phyloP scores from a whole-genome alignment of 2,797 vertebrate species.

The Aselliscus stoliczkanus region DNA sequence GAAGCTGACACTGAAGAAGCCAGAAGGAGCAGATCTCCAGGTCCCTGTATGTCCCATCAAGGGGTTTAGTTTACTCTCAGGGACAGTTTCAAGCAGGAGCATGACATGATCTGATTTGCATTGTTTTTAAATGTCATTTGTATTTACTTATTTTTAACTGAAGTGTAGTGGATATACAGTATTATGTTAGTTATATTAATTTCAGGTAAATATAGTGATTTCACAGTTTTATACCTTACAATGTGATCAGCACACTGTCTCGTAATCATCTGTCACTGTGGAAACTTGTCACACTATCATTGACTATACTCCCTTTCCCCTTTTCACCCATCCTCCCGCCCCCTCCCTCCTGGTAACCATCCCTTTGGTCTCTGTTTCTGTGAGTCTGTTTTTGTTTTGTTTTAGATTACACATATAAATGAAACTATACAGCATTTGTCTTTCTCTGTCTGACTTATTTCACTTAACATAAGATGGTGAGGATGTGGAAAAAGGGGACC shows the following conservation, averaged over 20 bases:
- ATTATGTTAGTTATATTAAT: neutral
- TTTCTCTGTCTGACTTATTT: neutral
- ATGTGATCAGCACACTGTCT: neutral
- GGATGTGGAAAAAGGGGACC: neutral
- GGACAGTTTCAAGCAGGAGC: neutral
- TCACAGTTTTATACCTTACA: neutral
- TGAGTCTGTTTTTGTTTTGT: neutral
- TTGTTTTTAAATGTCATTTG: neutral
- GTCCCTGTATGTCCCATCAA: accelerated
- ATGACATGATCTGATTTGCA: neutral
- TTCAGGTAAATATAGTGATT: neutral
- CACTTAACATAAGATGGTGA: neutral
- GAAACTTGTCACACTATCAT: neutral
- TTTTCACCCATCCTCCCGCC: neutral
- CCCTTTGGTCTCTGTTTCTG: neutral
- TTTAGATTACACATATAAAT: neutral
- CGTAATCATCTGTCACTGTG: neutral
- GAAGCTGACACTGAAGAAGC: accelerated
- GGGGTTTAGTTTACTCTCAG: neutral
- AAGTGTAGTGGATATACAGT: too few species aligned
- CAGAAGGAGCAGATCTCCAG: accelerated
- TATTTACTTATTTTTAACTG: neutral
- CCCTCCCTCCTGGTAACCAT: neutral
- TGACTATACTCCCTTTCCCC: neutral
- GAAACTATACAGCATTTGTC: neutral